Conservation (phyloP, 2,888 invertebrate species). For the Drosophila algonquin region DNA sequence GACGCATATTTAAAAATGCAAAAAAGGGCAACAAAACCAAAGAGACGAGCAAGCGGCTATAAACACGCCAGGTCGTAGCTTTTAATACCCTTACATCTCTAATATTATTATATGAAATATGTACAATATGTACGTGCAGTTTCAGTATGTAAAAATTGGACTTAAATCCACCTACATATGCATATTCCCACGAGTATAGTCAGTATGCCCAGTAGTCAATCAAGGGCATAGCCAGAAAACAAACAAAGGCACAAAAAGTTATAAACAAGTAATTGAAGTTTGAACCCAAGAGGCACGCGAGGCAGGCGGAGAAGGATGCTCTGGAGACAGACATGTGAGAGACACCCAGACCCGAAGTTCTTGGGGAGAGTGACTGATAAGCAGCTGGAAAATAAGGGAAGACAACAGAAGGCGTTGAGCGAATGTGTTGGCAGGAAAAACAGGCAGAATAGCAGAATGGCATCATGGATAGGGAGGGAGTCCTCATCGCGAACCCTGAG, state of each 20-base stretch:
- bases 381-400: slow-evolving; percentile 19
- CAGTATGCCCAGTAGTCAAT: not conserved
- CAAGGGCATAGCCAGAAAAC: not conserved
- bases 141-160: no score
- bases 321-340: slow-evolving; percentile 14
- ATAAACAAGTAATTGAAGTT: slow-evolving; percentile 39
- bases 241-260: slow-evolving; percentile 21
- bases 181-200: not conserved
- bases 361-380: slow-evolving; percentile 15
- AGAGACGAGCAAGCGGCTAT: not conserved
- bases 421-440: not conserved
- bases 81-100: not conserved
- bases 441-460: not conserved
- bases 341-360: not conserved
- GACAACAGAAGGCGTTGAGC: slow-evolving; percentile 11
- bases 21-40: slow-evolving; percentile 6
- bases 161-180: not conserved
- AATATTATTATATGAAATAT: not conserved
- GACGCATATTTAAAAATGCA: slow-evolving; percentile 30
- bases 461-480: no score
- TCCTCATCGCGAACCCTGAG: not conserved
- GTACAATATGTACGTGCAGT: no score
- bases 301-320: not conserved
- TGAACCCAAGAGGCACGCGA: not conserved
- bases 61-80: not conserved